phyloP scores from a whole-genome alignment of 2,113 vertebrate species.

The Trogon melanurus region DNA sequence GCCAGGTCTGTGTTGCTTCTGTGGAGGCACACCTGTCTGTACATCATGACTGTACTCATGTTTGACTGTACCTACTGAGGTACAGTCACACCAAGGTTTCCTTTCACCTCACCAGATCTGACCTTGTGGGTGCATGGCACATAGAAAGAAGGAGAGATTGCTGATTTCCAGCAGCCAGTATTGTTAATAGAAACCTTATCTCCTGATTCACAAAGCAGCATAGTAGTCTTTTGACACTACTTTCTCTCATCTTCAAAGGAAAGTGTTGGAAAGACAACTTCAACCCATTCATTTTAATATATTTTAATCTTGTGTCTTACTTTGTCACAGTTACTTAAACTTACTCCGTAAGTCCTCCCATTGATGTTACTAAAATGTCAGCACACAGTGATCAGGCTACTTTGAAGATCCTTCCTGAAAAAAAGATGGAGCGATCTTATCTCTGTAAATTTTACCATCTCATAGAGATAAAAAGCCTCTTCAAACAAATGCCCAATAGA shows the following conservation, averaged over 20 bases:
- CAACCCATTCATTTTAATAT: not conserved
- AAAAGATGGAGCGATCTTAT: not conserved
- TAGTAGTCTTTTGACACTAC: not conserved
- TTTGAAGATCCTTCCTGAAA: not conserved
- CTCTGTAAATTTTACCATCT: not conserved
- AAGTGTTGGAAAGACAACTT: not conserved
- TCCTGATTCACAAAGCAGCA: not conserved
- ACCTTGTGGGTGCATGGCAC: fast-evolving
- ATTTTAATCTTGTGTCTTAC: not conserved
- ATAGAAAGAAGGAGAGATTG: not conserved
- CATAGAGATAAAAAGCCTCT: not conserved
- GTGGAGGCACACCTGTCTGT: not conserved
- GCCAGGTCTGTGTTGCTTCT: not conserved
- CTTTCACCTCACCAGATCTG: not conserved
- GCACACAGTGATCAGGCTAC: not conserved
- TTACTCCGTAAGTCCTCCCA: not conserved
- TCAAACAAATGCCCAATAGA: not conserved
- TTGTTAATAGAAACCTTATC: not conserved
- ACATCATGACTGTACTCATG: fast-evolving
- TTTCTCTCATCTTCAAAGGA: not conserved
- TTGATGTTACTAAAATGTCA: not conserved
- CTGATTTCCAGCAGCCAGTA: not conserved
- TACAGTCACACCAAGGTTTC: not conserved
- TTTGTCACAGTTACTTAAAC: not conserved
- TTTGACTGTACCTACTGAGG: not conserved